Evolutionary conservation across 2,888 invertebrate genomes (phyloP), one percentile per base, ranked within the genome.

Genomic region (Drosophila pseudotalamancana): DNA sequence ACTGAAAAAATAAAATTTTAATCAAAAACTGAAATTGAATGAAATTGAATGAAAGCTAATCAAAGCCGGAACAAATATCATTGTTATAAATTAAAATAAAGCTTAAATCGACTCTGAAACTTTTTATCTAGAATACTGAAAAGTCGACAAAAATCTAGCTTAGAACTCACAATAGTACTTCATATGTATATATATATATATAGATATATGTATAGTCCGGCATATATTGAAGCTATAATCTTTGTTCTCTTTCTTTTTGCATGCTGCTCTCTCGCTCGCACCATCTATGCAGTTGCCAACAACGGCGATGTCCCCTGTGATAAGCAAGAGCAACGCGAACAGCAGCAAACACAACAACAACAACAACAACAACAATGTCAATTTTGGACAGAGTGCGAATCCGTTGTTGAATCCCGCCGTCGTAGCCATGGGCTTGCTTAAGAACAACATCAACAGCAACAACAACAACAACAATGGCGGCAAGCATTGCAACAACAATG

Each of bases 221-320:
- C n/a, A n/a, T n/a, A n/a, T n/a, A n/a, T n/a, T n/a, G n/a, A n/a
- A n/a, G n/a, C n/a, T n/a, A n/a, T 40, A 14, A 40, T 4, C 3
- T 14, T 11, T 11, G 1, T 46, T 55, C 40, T 49, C 4, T 18
- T 37, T 64, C n/a, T 61, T 43, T 50, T 61, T 62, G 23, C 64
- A 49, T 64, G 53, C 73, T 27, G 37, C 50, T 11, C 6, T 65
- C 72, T 70, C 65, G 67, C 16, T 54, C 35, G 45, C 35, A 27
- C 25, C 31, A 45, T 27, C 19, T 3, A 59, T 75, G 65, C 81
- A 90, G 89, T 78, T 88, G 67, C 87, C 89, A 69, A 87, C 89
- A 72, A 89, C 90, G 70, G 82, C 89, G 80, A 86, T 90, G 78
- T 89, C 91, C 84, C 81, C 90, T 90, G 91, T 91, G 90, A 91